phyloP scores from a whole-genome alignment of 2,797 vertebrate species.

The Cossypha heuglini region DNA sequence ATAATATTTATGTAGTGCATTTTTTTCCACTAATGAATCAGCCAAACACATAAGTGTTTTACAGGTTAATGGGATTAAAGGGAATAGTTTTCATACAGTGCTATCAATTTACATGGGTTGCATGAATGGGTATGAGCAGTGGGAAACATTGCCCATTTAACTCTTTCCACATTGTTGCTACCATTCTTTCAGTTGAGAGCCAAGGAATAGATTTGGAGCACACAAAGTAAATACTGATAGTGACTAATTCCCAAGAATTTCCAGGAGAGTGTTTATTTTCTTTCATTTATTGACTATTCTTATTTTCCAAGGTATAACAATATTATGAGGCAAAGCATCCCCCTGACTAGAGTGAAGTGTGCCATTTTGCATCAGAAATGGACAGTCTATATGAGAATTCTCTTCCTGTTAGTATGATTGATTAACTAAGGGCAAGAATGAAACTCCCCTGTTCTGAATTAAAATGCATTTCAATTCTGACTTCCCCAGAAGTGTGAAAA shows the following conservation, averaged over 20 bases:
- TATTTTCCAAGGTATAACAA: background rate
- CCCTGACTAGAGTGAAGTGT: background rate
- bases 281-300: background rate
- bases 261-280: background rate
- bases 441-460: background rate
- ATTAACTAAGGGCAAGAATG: background rate
- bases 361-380: background rate
- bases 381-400: background rate
- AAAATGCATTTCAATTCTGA: slow-evolving; percentile 14
- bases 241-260: background rate
- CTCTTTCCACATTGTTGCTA: background rate
- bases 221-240: background rate
- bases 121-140: background rate
- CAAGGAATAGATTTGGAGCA: background rate
- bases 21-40: background rate
- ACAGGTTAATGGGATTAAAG: background rate
- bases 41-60: background rate
- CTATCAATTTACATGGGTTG: background rate
- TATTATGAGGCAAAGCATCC: rapidly evolving
- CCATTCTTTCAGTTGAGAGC: background rate
- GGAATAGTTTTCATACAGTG: background rate
- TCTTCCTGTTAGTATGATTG: background rate
- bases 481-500: slow-evolving; percentile 91
- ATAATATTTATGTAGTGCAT: background rate
- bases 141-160: background rate